A percentile compares a stretch with the other conserved stretches of the same genome.
Evolutionary conservation across 2,797 vertebrate species (phyloP).

Genomic region (Crocodylus rhombifer): DNA sequence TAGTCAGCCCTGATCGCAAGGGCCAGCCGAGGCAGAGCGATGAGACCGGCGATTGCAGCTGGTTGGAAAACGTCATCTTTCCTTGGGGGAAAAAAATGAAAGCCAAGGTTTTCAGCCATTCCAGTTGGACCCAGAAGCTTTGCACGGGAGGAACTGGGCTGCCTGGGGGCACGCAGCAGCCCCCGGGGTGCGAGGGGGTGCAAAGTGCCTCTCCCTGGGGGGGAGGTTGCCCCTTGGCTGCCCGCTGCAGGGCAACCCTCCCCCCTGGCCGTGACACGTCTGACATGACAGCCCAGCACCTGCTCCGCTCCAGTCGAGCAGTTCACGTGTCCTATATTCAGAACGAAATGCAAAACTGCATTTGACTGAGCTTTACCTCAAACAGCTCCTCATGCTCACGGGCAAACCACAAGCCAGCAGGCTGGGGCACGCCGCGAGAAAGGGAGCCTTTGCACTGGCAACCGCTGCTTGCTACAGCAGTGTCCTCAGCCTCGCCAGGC

Average conservation of each 20-base stretch:
- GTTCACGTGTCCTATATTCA: not conserved
- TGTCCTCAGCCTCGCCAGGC: not conserved
- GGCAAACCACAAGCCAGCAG: not conserved
- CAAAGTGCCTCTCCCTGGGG: not conserved
- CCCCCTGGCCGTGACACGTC: too few species aligned
- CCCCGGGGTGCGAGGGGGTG: not conserved
- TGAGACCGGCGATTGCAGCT: not conserved
- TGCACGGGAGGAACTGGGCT: not conserved
- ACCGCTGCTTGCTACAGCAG: not conserved
- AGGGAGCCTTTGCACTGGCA: not conserved
- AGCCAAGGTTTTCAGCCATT: too few species aligned
- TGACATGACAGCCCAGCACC: not conserved
- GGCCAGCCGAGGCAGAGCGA: not conserved
- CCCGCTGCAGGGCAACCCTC: not conserved
- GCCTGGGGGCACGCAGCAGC: not conserved
- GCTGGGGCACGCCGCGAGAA: not conserved
- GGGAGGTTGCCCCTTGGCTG: not conserved
- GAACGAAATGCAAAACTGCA: not conserved
- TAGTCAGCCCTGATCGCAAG: accelerated
- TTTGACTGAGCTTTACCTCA: not conserved
- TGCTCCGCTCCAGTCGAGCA: not conserved
- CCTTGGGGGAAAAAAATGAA: not conserved
- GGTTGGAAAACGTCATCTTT: not conserved
- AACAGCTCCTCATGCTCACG: not conserved
- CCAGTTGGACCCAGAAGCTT: not conserved